Percentiles rank a stretch among this genome's conserved stretches.
Evolutionary conservation across 1,140 invertebrate species (phyloP).

Genomic region (Periplaneta americana): DNA sequence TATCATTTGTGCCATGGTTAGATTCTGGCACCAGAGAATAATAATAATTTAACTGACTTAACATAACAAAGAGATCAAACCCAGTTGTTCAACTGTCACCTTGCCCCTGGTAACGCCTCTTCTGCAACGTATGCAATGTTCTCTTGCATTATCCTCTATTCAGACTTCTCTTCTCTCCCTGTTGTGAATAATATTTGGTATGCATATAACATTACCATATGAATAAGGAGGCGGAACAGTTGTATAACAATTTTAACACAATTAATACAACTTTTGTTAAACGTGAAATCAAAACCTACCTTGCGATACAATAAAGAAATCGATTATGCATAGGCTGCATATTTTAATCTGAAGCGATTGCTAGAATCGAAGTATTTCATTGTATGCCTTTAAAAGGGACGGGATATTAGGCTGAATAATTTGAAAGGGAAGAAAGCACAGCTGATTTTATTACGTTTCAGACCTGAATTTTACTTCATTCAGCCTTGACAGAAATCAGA

Average conservation of each 20-base stretch:
- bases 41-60: not conserved
- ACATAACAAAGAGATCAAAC: not conserved
- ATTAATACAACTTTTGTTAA: not conserved
- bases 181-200: not conserved
- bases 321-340: not conserved
- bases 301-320: not conserved
- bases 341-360: not conserved
- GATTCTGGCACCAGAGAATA: not conserved
- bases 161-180: not conserved
- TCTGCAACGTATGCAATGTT: too few species aligned
- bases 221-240: not conserved
- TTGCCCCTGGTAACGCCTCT: not conserved
- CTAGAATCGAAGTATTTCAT: not conserved
- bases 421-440: not conserved
- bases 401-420: not conserved
- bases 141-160: not conserved
- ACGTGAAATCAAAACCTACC: not conserved
- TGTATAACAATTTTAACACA: not conserved
- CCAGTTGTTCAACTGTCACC: not conserved
- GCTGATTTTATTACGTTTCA: too few species aligned
- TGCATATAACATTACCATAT: not conserved
- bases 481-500: too few species aligned
- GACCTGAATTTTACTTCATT: too few species aligned
- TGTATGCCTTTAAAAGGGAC: too few species aligned
- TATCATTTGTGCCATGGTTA: not conserved